Evolutionary conservation across 2,113 vertebrate genomes (phyloP).

Genomic region (Larimichthys polyactis): DNA sequence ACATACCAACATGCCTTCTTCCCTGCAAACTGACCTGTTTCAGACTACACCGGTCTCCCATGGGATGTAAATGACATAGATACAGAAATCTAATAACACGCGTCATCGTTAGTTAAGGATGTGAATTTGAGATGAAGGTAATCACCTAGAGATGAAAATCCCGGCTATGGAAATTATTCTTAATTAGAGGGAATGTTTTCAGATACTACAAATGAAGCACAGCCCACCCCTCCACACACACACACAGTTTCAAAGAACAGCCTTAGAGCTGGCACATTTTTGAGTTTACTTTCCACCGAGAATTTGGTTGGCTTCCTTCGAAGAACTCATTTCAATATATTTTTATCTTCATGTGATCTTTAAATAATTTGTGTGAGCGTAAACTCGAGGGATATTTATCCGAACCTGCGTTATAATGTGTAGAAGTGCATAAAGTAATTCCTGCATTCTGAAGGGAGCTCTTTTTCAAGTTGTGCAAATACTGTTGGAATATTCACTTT

Average conservation of each 20-base stretch:
- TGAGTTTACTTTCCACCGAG: conserved; percentile 18
- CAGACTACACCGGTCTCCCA: conserved; percentile 3
- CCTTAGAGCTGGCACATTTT: conserved; percentile 30
- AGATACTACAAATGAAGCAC: conserved; percentile 29
- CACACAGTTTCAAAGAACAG: conserved; percentile 20
- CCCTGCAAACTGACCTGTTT: conserved; percentile 45
- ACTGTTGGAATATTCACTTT: not conserved
- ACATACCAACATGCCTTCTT: conserved; percentile 8
- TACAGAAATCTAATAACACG: conserved; percentile 46
- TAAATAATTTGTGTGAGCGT: not conserved
- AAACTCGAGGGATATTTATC: conserved; percentile 18
- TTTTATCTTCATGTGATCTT: conserved; percentile 1
- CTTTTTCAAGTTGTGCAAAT: conserved; percentile 2
- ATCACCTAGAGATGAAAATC: conserved; percentile 30
- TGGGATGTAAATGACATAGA: conserved; percentile 35
- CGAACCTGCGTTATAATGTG: not conserved
- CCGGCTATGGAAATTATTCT: conserved; percentile 45
- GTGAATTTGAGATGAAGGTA: conserved; percentile 36
- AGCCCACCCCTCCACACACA: not conserved
- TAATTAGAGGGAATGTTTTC: conserved; percentile 24
- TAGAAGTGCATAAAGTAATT: not conserved
- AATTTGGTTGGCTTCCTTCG: conserved; percentile 28
- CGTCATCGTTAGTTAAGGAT: conserved; percentile 49
- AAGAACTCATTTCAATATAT: conserved; percentile 24
- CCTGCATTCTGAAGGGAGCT: not conserved